These are phyloP conservation scores for Eudemis profundana DNA, from an alignment of 2,888 invertebrate species.

Conservation along the genomic window DNA sequence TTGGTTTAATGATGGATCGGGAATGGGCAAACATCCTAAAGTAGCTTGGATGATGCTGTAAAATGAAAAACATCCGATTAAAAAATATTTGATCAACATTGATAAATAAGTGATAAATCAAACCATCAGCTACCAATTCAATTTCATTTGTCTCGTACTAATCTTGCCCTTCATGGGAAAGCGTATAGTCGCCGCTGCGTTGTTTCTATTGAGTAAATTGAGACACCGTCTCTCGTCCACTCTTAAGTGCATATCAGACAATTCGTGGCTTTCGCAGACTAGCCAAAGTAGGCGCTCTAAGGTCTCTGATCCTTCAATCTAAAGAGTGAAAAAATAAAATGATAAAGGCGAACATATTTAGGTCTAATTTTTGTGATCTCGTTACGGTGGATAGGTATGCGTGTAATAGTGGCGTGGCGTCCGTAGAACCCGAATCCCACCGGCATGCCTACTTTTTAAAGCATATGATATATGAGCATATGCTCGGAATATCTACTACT, in stretches of 20 bases:
- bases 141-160: conserved; percentile 89
- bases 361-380: too few species aligned
- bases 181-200: conserved; percentile 83
- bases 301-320: conserved; percentile 86
- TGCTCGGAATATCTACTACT: too few species aligned
- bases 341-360: not conserved
- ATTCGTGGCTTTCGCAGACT: conserved; percentile 87
- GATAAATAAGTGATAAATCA: not conserved
- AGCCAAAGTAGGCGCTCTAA: conserved; percentile 83
- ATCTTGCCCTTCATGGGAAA: conserved; percentile 90
- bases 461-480: too few species aligned
- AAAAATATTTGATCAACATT: too few species aligned
- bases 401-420: too few species aligned
- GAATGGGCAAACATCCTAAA: conserved; percentile 88
- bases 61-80: conserved; percentile 31
- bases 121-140: conserved; percentile 88
- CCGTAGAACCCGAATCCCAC: too few species aligned
- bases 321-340: conserved; percentile 40
- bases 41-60: conserved; percentile 90
- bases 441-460: too few species aligned
- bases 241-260: conserved; percentile 88
- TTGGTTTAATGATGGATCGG: conserved; percentile 88
- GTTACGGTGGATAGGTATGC: too few species aligned
- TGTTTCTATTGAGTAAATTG: conserved; percentile 89
- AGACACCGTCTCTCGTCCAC: conserved; percentile 88